A percentile compares a stretch with the other conserved stretches of the same genome.
Evolutionary conservation across 1,140 invertebrate genomes (phyloP).

Genomic region (Mercenaria mercenaria): DNA sequence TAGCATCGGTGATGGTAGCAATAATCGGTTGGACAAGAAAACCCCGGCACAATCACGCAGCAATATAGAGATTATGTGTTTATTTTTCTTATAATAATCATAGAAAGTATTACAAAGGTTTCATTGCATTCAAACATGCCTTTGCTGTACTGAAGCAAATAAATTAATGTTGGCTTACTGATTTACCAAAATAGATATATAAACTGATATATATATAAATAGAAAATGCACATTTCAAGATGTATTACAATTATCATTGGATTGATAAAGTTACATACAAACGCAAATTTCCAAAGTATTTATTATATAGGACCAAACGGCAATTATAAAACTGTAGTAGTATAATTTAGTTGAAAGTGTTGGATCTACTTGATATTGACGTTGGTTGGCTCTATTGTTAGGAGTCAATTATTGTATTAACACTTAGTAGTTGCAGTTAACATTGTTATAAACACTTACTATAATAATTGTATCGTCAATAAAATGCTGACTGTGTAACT

Average conservation of each 20-base stretch:
- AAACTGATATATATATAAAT: too few relatives aligned
- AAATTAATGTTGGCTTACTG: too few relatives aligned
- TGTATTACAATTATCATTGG: too few relatives aligned
- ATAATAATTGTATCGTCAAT: neutral
- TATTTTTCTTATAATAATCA: neutral
- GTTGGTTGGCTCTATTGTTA: neutral
- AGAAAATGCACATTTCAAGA: too few relatives aligned
- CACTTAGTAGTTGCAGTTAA: neutral
- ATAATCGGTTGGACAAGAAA: conserved; percentile 51
- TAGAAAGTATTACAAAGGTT: too few relatives aligned
- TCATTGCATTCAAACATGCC: too few relatives aligned
- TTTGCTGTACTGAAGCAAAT: too few relatives aligned
- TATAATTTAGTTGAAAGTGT: neutral
- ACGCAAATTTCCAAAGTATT: too few relatives aligned
- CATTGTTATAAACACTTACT: neutral
- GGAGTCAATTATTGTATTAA: neutral
- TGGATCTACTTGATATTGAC: neutral
- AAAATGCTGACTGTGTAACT: neutral
- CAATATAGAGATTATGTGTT: conserved; percentile 18
- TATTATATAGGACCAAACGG: too few relatives aligned
- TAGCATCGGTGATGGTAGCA: conserved; percentile 35
- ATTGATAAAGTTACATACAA: too few relatives aligned
- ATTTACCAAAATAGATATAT: too few relatives aligned
- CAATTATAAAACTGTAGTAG: too few relatives aligned
- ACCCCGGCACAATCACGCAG: neutral